A percentile compares a stretch with the other conserved stretches of the same genome.
phyloP scores from a whole-genome alignment of 2,113 vertebrate species.

The Dipodomys ordii region DNA sequence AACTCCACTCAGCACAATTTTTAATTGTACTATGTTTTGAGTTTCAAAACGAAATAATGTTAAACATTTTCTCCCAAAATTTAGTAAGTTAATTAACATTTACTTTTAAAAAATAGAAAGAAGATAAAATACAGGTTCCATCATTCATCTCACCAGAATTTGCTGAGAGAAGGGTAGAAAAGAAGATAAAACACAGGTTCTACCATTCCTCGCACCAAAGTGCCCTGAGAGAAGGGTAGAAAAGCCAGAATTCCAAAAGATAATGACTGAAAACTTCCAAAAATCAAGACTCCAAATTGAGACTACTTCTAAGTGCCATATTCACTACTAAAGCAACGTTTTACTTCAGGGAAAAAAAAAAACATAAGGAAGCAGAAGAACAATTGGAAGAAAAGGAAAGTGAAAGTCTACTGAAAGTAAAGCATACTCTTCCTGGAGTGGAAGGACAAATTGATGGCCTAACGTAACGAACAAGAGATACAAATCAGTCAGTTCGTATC shows the following conservation, averaged over 20 bases:
- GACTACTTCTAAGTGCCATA: background rate
- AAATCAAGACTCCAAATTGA: background rate
- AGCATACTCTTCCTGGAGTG: background rate
- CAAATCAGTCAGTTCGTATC: background rate
- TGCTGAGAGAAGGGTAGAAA: too few relatives aligned
- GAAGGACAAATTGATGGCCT: background rate
- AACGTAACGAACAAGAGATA: background rate
- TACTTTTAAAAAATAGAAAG: too few relatives aligned
- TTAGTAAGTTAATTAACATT: too few relatives aligned
- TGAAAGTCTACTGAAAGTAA: background rate
- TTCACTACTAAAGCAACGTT: background rate
- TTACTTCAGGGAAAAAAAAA: background rate
- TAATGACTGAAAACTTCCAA: background rate
- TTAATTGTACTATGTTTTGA: too few relatives aligned
- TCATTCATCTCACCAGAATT: too few relatives aligned
- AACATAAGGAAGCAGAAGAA: background rate
- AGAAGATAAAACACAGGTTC: background rate
- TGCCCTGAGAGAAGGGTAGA: background rate
- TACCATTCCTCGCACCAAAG: background rate
- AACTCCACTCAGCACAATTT: too few relatives aligned
- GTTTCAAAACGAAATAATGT: too few relatives aligned
- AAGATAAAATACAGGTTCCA: too few relatives aligned
- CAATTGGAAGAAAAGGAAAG: slow-evolving; percentile 19
- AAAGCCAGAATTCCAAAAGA: background rate
- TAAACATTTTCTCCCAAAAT: too few relatives aligned